These are phyloP conservation scores for Corythornis cristatus DNA, from an alignment of 2,113 vertebrate species.

Conservation along the genomic window DNA sequence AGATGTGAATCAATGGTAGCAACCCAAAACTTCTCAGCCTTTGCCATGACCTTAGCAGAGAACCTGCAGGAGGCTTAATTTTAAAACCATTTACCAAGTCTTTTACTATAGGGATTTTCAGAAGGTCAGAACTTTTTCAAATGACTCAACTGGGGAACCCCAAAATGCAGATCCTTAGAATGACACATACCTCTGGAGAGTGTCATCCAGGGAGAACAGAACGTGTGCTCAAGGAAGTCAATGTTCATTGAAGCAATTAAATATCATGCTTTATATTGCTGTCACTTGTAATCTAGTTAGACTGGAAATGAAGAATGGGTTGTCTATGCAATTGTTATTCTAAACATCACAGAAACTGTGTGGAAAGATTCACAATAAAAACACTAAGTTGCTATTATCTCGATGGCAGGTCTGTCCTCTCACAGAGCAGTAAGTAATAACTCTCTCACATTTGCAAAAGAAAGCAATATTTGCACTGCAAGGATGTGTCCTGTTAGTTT, in stretches of 20 bases:
- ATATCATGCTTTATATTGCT: slow-evolving; percentile 45
- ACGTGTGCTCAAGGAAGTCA: not conserved
- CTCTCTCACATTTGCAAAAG: slow-evolving; percentile 50
- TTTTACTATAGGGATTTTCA: not conserved
- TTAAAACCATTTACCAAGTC: not conserved
- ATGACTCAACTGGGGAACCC: not conserved
- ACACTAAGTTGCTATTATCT: slow-evolving; percentile 48
- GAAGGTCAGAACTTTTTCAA: not conserved
- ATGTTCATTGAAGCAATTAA: slow-evolving; percentile 51
- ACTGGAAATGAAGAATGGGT: slow-evolving; percentile 50
- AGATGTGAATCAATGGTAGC: not conserved
- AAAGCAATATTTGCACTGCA: slow-evolving; percentile 40
- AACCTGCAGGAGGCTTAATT: not conserved
- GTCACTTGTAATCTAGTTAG: slow-evolving; percentile 60
- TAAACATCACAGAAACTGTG: slow-evolving; percentile 4
- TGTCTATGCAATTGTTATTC: slow-evolving; percentile 42
- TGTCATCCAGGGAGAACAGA: not conserved
- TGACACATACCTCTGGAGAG: not conserved
- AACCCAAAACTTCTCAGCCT: not conserved
- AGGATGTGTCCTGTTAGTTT: slow-evolving; percentile 58
- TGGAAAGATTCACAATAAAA: slow-evolving; percentile 29
- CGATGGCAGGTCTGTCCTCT: slow-evolving; percentile 20
- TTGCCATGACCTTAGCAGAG: not conserved
- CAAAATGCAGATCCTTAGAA: not conserved
- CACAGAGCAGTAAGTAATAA: slow-evolving; percentile 34